phyloP scores from a whole-genome alignment of 1,140 invertebrate species.

The Phthorimaea operculella region DNA sequence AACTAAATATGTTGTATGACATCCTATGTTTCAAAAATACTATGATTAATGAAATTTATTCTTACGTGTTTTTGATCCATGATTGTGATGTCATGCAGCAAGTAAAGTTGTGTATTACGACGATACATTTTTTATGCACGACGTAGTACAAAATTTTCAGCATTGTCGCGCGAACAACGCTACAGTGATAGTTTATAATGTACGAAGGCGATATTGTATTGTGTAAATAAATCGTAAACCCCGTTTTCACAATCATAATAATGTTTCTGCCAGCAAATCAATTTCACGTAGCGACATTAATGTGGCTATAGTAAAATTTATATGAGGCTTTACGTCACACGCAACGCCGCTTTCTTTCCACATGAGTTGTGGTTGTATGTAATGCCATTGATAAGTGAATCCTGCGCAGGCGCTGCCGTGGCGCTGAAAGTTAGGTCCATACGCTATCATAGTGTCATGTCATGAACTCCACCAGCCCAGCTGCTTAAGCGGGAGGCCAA shows the following conservation, averaged over 20 bases:
- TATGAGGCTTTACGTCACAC: slow-evolving; percentile 61
- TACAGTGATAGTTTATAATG: slow-evolving; percentile 55
- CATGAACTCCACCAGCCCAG: too few relatives aligned
- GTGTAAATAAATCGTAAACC: slow-evolving; percentile 68
- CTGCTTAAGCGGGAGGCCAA: too few relatives aligned
- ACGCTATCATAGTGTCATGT: too few relatives aligned
- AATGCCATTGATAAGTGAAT: slow-evolving; percentile 38
- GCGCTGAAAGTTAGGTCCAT: too few relatives aligned
- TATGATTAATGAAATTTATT: too few relatives aligned
- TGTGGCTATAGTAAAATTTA: slow-evolving; percentile 67
- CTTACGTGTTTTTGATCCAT: too few relatives aligned
- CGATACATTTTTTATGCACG: too few relatives aligned
- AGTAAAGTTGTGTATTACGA: too few relatives aligned
- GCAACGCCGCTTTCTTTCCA: slow-evolving; percentile 47
- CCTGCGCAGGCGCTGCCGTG: too few relatives aligned
- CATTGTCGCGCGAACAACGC: slow-evolving; percentile 26
- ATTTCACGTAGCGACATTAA: slow-evolving; percentile 67
- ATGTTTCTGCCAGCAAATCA: slow-evolving; percentile 67
- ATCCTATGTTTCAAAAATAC: too few relatives aligned
- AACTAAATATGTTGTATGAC: too few relatives aligned
- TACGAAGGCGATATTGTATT: slow-evolving; percentile 55
- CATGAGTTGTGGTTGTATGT: slow-evolving; percentile 41
- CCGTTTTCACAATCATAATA: slow-evolving; percentile 66
- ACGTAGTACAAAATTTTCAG: slow-evolving; percentile 19
- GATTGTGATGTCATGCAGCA: too few relatives aligned